A percentile compares a stretch with the other conserved stretches of the same genome.
Conservation (phyloP, 2,888 invertebrate species). For the Andrena marginata region DNA sequence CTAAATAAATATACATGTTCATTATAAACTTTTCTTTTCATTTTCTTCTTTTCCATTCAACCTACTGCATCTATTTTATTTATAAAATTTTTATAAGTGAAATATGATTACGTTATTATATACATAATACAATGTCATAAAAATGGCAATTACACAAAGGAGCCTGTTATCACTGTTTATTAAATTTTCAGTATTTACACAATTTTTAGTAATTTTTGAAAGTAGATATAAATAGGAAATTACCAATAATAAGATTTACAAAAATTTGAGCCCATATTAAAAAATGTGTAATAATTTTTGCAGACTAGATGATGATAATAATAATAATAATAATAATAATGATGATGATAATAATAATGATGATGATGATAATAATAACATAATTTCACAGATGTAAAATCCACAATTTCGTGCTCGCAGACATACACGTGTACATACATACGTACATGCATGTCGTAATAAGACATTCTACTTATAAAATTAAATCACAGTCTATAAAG, state of each 20-base stretch:
- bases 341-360: slow-evolving; percentile 4
- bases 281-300: slow-evolving; percentile 48
- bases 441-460: slow-evolving; percentile 51
- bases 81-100: slow-evolving; percentile 15
- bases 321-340: slow-evolving; percentile 45
- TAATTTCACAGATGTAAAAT: slow-evolving; percentile 54
- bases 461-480: slow-evolving; percentile 69
- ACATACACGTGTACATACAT: slow-evolving; percentile 51
- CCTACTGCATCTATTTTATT: background rate
- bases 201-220: slow-evolving; percentile 41
- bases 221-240: slow-evolving; percentile 25
- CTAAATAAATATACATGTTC: background rate
- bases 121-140: slow-evolving; percentile 8
- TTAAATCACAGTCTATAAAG: slow-evolving; percentile 67
- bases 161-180: slow-evolving; percentile 53
- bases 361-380: slow-evolving; percentile 57
- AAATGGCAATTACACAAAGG: slow-evolving; percentile 33
- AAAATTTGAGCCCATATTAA: slow-evolving; percentile 57
- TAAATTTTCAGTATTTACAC: slow-evolving; percentile 36
- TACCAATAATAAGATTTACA: slow-evolving; percentile 52
- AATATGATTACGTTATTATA: slow-evolving; percentile 17
- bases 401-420: slow-evolving; percentile 53
- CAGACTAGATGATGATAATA: slow-evolving; percentile 35
- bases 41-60: background rate
- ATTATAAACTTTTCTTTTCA: background rate